Conservation (phyloP, 2,888 invertebrate species). For the Sphecodes monilicornis region DNA sequence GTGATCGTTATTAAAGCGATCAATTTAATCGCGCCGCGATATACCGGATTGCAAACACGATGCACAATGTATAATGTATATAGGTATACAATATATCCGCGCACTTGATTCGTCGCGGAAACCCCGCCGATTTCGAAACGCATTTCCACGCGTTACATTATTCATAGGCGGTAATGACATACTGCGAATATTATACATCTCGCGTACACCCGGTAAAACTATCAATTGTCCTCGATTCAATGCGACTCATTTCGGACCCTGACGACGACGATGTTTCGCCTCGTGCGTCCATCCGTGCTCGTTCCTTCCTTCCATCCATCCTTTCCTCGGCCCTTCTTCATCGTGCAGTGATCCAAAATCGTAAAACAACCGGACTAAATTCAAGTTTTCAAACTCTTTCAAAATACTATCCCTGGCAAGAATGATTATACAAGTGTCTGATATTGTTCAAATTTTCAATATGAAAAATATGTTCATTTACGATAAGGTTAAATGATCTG, state of each 20-base stretch:
- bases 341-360: neutral
- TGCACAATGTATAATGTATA: conserved; percentile 9
- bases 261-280: conserved; percentile 4
- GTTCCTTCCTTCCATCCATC: neutral
- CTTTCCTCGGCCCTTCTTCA: neutral
- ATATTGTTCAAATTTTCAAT: too few species aligned
- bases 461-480: too few species aligned
- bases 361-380: neutral
- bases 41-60: conserved; percentile 37
- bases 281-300: neutral
- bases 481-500: too few species aligned
- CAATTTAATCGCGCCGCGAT: conserved; percentile 38
- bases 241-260: conserved; percentile 27
- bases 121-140: conserved; percentile 58
- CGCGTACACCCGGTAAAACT: conserved; percentile 36
- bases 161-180: conserved; percentile 68
- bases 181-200: conserved; percentile 52
- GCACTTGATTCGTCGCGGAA: conserved; percentile 56
- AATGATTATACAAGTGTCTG: too few species aligned
- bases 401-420: neutral
- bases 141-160: conserved; percentile 64
- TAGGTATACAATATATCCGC: conserved; percentile 22
- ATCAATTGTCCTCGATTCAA: conserved; percentile 40
- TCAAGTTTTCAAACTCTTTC: neutral
- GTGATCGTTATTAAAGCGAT: conserved; percentile 37